A percentile compares a stretch with the other conserved stretches of the same genome.
phyloP scores from a whole-genome alignment of 2,113 vertebrate species.

The Sterrhoptilus dennistouni region DNA sequence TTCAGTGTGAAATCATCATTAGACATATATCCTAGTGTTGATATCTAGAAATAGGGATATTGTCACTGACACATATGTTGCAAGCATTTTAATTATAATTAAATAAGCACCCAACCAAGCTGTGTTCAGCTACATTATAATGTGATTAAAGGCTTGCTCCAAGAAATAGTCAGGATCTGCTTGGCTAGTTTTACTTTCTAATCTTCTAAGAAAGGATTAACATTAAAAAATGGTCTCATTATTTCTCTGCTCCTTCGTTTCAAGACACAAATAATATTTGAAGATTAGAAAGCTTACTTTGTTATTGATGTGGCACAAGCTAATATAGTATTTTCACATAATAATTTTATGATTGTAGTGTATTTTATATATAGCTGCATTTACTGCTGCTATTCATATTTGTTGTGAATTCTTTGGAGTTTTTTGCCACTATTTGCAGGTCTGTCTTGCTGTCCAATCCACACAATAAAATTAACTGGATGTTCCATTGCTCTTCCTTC shows the following conservation, averaged over 20 bases:
- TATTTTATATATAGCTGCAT: background rate
- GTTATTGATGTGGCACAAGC: background rate
- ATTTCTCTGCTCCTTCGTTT: conserved; percentile 30
- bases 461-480: background rate
- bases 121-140: conserved; percentile 34
- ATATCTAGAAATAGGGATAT: background rate
- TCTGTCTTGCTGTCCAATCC: background rate
- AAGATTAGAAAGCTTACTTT: conserved; percentile 18
- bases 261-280: conserved; percentile 11
- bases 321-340: background rate
- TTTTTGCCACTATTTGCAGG: background rate
- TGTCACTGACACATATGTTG: background rate
- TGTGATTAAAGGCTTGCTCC: conserved; percentile 61
- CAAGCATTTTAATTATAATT: conserved; percentile 61
- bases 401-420: background rate
- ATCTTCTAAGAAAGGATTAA: conserved; percentile 64
- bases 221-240: conserved; percentile 26
- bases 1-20: background rate
- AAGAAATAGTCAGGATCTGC: conserved; percentile 52
- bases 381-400: background rate
- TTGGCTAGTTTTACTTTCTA: conserved; percentile 50
- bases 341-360: background rate
- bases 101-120: conserved; percentile 16
- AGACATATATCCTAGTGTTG: background rate
- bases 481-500: background rate